phyloP scores from a whole-genome alignment of 2,888 invertebrate genomes.

The Perdita meconis region DNA sequence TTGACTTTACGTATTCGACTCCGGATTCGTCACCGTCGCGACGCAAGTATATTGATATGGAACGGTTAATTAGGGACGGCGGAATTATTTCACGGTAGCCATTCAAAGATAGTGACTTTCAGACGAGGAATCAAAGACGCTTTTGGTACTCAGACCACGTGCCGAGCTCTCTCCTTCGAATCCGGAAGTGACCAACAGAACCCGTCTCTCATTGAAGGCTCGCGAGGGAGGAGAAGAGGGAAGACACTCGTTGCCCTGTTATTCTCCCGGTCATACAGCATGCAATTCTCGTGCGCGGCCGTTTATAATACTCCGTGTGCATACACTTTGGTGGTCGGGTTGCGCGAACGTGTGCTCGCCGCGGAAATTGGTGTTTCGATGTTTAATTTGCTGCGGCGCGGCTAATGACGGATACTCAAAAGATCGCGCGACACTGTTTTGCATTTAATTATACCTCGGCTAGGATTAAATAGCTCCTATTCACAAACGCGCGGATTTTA shows the following conservation, averaged over 20 bases:
- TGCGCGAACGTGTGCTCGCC: constrained; percentile 25
- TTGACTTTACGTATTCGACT: not conserved
- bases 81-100: constrained; percentile 30
- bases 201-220: constrained; percentile 49
- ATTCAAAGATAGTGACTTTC: constrained; percentile 21
- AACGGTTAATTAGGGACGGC: constrained; percentile 42
- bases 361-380: constrained; percentile 52
- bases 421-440: constrained; percentile 43
- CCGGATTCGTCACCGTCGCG: not conserved
- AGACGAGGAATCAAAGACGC: constrained; percentile 55
- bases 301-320: constrained; percentile 40
- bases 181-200: constrained; percentile 53
- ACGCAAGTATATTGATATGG: constrained; percentile 31
- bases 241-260: constrained; percentile 54
- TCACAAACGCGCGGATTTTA: constrained; percentile 20
- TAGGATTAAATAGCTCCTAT: constrained; percentile 13
- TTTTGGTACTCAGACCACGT: constrained; percentile 65
- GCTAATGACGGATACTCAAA: constrained; percentile 63
- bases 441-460: constrained; percentile 50
- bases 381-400: constrained; percentile 49
- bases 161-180: constrained; percentile 45
- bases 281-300: constrained; percentile 51
- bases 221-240: constrained; percentile 11
- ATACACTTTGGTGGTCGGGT: constrained; percentile 31
- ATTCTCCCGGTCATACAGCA: constrained; percentile 46